Percentiles rank a stretch among this genome's conserved stretches.
These are phyloP conservation scores for Desmophyllum pertusum DNA, from an alignment of 92 coral and sea anemone species.

Conservation along the genomic window DNA sequence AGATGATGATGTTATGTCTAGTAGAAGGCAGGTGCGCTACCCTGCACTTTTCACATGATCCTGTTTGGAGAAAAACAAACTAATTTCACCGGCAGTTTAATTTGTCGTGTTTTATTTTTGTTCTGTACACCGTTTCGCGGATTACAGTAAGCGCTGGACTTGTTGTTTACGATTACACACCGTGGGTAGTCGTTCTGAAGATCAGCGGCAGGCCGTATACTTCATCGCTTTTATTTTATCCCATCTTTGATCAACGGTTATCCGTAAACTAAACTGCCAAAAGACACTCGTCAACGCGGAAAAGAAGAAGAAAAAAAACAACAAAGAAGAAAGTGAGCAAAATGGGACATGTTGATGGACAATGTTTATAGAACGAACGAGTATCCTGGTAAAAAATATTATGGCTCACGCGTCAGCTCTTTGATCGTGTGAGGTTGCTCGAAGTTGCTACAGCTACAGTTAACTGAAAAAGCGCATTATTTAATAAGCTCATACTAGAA, in stretches of 20 bases:
- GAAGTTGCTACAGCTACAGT: neutral
- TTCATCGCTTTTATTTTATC: neutral
- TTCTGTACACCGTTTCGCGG: neutral
- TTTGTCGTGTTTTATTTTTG: neutral
- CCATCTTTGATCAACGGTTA: neutral
- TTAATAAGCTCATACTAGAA: too few species aligned
- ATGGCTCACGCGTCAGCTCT: slow-evolving; percentile 12
- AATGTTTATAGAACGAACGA: too few species aligned
- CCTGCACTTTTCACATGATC: neutral
- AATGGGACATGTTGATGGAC: neutral
- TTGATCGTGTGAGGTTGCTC: neutral
- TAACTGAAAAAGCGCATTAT: neutral
- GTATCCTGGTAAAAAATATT: neutral
- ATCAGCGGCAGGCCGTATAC: neutral
- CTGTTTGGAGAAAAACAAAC: neutral
- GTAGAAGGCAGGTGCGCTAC: neutral
- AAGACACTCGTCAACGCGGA: neutral
- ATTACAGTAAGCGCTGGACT: neutral
- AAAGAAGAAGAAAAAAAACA: too few species aligned
- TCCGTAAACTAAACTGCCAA: neutral
- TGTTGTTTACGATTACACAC: neutral
- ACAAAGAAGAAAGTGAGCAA: neutral
- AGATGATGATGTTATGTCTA: neutral
- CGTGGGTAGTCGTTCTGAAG: neutral
- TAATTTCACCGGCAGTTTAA: neutral